Evolutionary conservation across 1,140 invertebrate genomes (phyloP), one percentile per base, ranked within the genome.

Genomic region (Conus ventricosus): DNA sequence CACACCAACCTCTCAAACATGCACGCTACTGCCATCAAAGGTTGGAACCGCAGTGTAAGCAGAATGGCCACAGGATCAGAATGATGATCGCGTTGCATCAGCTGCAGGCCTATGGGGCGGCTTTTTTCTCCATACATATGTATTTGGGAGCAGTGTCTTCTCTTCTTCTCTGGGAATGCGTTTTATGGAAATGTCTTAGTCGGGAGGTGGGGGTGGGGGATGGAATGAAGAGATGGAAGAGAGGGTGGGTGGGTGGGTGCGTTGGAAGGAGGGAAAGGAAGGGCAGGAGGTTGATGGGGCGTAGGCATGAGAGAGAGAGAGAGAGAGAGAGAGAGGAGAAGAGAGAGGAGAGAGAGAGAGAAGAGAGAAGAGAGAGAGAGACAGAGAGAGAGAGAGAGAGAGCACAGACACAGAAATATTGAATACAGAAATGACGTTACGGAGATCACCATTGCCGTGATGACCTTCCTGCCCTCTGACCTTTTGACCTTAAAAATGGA

Each of bases 271-370:
- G 57, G 57, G 57, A 11, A 15, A 60, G 8, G 8, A 60, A 15
- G 57, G 57, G 1, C 15, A 4, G 57, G 57, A 11, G 8, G 57
- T 8, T 60, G 57, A 15, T 7, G 23, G 67, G 20, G 67, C 4
- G 67, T 17, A 20, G 20, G 67, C 15, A 20, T 17, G 67, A 71
- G 67, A 71, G 67, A 71, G 67, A 71, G 67, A 71, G 67, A 71
- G 67, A 71, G 67, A 71, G 67, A 71, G 67, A 71, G 67, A 71
- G 67, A 71, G 13, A 23, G n/a, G 13, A 71, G 20, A n/a, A 71
- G 67, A 71, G 67, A 71, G 67, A 71, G 67, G 67, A 71, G 67
- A 71, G 20, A 71, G 67, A 71, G 67, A 71, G 67, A 23, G 67
- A n/a, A 71, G 67, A 71, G 20, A 71, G 20, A n/a, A n/a, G 13